These are phyloP conservation scores for Ericerus pela DNA, from an alignment of 1,140 invertebrate species.

Conservation along the genomic window DNA sequence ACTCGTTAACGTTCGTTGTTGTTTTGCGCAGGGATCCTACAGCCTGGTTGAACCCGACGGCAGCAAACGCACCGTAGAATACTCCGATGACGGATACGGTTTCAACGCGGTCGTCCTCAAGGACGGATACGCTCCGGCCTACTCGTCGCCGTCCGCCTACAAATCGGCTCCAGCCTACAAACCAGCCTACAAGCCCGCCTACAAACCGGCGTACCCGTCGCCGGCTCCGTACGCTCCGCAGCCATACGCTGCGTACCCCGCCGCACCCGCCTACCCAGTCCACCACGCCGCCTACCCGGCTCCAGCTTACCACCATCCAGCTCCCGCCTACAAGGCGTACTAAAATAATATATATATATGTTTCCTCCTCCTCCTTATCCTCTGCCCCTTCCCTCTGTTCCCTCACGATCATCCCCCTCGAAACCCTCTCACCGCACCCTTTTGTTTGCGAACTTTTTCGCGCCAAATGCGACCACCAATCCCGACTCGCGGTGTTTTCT, in stretches of 20 bases:
- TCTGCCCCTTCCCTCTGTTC: too few relatives aligned
- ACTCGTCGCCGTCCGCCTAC: slow-evolving; percentile 13
- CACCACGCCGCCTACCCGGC: slow-evolving; percentile 19
- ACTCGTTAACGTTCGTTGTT: too few relatives aligned
- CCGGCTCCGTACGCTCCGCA: slow-evolving; percentile 14
- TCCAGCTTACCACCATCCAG: slow-evolving; percentile 15
- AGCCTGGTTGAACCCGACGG: slow-evolving; percentile 36
- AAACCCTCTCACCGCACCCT: background rate
- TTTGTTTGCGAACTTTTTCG: background rate
- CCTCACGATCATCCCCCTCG: too few relatives aligned
- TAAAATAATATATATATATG: too few relatives aligned
- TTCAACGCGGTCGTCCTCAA: slow-evolving; percentile 48
- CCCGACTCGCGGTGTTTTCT: background rate
- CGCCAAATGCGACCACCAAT: background rate
- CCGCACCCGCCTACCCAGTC: slow-evolving; percentile 18
- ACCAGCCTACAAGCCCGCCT: slow-evolving; percentile 15
- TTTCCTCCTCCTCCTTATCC: too few relatives aligned
- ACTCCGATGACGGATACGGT: slow-evolving; percentile 44
- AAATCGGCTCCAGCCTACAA: slow-evolving; percentile 18
- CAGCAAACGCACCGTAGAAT: slow-evolving; percentile 42
- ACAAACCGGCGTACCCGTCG: slow-evolving; percentile 18
- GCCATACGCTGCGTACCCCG: slow-evolving; percentile 13
- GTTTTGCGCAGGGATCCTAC: slow-evolving; percentile 27
- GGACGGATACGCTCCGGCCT: slow-evolving; percentile 25
- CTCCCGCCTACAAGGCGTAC: slow-evolving; percentile 16